phyloP scores from a whole-genome alignment of 2,888 invertebrate species.

The Drosophila mayaguana region DNA sequence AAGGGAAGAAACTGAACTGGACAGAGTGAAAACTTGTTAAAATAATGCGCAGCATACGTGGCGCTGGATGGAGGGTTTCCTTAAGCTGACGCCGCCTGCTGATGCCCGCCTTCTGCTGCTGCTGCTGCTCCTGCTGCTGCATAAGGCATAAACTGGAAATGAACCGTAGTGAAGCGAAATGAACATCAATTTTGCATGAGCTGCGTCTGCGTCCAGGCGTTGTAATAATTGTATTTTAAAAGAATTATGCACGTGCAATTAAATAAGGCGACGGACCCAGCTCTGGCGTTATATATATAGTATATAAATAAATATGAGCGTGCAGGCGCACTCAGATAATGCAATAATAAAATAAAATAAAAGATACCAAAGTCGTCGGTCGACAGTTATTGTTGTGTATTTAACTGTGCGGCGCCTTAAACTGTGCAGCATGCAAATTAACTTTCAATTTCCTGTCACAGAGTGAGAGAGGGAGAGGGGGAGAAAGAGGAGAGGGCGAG shows the following conservation, averaged over 20 bases:
- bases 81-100: conserved; percentile 57
- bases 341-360: conserved; percentile 69
- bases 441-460: conserved; percentile 76
- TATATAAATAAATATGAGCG: conserved; percentile 52
- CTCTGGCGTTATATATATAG: neutral
- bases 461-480: neutral
- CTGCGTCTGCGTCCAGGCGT: conserved; percentile 49
- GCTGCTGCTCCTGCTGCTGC: conserved; percentile 24
- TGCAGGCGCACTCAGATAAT: conserved; percentile 60
- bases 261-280: conserved; percentile 64
- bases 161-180: conserved; percentile 43
- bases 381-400: conserved; percentile 76
- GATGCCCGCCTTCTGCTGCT: too few relatives aligned
- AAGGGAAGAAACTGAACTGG: neutral
- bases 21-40: conserved; percentile 59
- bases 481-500: conserved; percentile 22
- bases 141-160: conserved; percentile 68
- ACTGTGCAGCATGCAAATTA: conserved; percentile 76
- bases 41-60: conserved; percentile 58
- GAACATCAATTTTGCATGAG: conserved; percentile 61
- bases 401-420: conserved; percentile 71
- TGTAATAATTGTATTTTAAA: conserved; percentile 78
- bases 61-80: conserved; percentile 19
- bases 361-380: conserved; percentile 14
- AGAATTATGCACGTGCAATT: conserved; percentile 81